Evolutionary conservation across 2,113 vertebrate genomes (phyloP).

Genomic region (Gavialis gangeticus): DNA sequence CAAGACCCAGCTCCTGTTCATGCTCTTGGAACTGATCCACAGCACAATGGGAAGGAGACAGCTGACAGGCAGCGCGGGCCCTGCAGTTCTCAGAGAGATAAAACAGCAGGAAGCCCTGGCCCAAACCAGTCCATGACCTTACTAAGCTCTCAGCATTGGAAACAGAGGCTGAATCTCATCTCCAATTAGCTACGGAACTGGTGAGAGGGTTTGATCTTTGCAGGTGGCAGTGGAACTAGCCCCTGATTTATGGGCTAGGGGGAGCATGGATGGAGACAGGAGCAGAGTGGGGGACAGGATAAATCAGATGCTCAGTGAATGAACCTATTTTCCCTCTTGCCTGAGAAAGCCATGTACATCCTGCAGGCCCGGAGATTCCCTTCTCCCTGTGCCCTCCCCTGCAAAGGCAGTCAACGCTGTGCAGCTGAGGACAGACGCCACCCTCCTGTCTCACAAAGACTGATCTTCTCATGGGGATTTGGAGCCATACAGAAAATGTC

Average conservation of each 20-base stretch:
- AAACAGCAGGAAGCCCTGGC: constrained; percentile 67
- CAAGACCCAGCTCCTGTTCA: neutral
- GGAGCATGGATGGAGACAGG: neutral
- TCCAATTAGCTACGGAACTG: neutral
- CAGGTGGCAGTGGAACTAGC: constrained; percentile 48
- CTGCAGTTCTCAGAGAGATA: constrained; percentile 78
- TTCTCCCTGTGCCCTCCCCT: neutral
- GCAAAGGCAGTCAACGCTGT: accelerated
- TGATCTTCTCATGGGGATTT: neutral
- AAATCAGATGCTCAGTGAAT: neutral
- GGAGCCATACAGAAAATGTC: neutral
- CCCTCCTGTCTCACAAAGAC: neutral
- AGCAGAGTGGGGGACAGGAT: accelerated
- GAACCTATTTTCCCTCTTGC: neutral
- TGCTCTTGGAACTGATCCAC: neutral
- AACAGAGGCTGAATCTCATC: neutral
- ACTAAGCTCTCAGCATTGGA: neutral
- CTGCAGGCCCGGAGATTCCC: neutral
- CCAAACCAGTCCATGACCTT: constrained; percentile 61
- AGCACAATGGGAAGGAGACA: neutral
- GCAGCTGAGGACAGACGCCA: neutral
- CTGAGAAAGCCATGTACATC: neutral
- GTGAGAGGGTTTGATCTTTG: neutral
- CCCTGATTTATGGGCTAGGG: constrained; percentile 48
- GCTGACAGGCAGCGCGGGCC: constrained; percentile 35